These are phyloP conservation scores for Epizoanthus illoricatus DNA, from an alignment of 92 coral and sea anemone species.

Conservation along the genomic window DNA sequence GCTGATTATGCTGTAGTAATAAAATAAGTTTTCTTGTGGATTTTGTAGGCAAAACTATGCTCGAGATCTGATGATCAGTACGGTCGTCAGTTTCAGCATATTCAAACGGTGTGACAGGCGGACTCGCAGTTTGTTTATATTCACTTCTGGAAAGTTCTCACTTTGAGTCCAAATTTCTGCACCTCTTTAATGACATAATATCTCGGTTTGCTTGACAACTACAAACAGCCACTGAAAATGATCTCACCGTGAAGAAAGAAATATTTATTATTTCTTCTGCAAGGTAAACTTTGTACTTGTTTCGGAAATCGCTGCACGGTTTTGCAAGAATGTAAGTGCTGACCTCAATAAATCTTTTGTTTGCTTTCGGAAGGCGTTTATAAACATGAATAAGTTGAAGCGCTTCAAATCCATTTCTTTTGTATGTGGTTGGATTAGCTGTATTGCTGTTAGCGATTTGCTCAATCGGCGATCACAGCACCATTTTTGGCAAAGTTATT, in stretches of 20 bases:
- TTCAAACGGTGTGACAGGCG: too few relatives aligned
- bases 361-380: conserved; percentile 1
- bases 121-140: neutral
- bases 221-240: neutral
- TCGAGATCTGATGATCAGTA: too few relatives aligned
- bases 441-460: neutral
- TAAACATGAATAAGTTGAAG: conserved; percentile 36
- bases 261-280: neutral
- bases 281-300: neutral
- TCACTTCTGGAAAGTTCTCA: conserved; percentile 9
- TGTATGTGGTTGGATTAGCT: neutral
- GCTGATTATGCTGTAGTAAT: neutral
- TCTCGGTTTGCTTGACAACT: neutral
- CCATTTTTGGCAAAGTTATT: neutral
- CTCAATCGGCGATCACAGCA: neutral
- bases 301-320: conserved; percentile 20
- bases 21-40: too few relatives aligned
- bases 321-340: conserved; percentile 18
- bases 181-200: neutral
- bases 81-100: too few relatives aligned
- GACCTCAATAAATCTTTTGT: conserved; percentile 22
- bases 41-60: too few relatives aligned
- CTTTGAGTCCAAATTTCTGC: neutral
- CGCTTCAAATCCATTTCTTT: neutral
- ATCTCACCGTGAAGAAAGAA: neutral